phyloP scores from a whole-genome alignment of 1,140 invertebrate genomes.

The Trichonephila clavata region DNA sequence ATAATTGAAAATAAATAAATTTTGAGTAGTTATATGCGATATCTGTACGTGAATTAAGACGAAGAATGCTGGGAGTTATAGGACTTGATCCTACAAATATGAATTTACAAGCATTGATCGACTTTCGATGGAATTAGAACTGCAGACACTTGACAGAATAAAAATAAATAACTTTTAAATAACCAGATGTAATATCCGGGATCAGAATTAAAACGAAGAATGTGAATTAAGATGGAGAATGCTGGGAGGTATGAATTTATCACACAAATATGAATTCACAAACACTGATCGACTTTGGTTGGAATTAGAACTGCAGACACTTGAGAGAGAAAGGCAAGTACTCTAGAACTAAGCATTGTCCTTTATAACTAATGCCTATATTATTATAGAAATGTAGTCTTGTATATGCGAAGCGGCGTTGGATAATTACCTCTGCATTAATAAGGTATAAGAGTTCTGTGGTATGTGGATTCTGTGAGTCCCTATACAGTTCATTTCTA shows the following conservation, averaged over 20 bases:
- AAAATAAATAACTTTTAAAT: too few species aligned
- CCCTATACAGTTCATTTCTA: background rate
- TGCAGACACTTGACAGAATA: background rate
- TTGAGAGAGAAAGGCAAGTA: background rate
- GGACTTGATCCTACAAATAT: background rate
- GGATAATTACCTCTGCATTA: conserved; percentile 31
- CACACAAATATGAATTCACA: background rate
- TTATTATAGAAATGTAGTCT: background rate
- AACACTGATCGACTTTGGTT: background rate
- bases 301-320: background rate
- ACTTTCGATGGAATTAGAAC: background rate
- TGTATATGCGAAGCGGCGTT: background rate
- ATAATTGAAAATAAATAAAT: too few species aligned
- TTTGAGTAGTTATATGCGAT: too few species aligned
- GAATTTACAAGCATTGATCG: background rate
- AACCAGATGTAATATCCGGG: too few species aligned
- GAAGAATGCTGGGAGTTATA: background rate
- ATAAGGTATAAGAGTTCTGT: conserved; percentile 1
- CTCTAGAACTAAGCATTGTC: background rate
- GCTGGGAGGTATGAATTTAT: background rate
- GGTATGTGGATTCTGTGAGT: background rate
- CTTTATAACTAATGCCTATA: background rate
- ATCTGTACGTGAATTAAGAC: too few species aligned
- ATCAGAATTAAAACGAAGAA: too few species aligned
- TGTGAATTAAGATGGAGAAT: too few species aligned